A percentile compares a stretch with the other conserved stretches of the same genome.
phyloP scores from a whole-genome alignment of 1,140 invertebrate species.

The Lithobius niger region DNA sequence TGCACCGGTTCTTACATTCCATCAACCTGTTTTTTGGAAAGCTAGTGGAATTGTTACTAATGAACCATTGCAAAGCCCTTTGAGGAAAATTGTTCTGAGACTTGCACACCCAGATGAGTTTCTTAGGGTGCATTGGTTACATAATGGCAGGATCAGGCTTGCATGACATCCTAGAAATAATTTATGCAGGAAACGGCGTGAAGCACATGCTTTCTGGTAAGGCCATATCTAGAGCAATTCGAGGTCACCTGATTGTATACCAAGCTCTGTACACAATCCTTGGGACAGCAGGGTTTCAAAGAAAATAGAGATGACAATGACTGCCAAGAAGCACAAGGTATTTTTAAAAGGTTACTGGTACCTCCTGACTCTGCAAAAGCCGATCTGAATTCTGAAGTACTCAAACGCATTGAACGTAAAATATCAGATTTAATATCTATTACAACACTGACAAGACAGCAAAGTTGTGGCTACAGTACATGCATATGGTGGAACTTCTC shows the following conservation, averaged over 20 bases:
- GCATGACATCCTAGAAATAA: constrained; percentile 16
- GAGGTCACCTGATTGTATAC: constrained; percentile 16
- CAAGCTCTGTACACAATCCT: constrained; percentile 13
- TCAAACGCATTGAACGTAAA: background rate
- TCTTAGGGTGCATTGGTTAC: constrained; percentile 18
- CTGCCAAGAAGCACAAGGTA: background rate
- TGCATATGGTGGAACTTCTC: background rate
- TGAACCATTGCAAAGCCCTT: too few species aligned
- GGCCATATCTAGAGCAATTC: constrained; percentile 12
- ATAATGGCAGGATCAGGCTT: constrained; percentile 20
- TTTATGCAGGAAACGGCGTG: constrained; percentile 17
- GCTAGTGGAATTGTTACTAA: too few species aligned
- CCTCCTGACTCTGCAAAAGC: background rate
- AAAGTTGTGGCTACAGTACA: constrained; percentile 2
- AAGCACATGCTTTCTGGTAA: constrained; percentile 17
- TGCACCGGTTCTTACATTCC: constrained; percentile 22
- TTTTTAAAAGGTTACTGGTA: constrained; percentile 5
- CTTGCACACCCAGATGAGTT: constrained; percentile 21
- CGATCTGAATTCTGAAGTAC: background rate
- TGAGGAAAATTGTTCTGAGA: too few species aligned
- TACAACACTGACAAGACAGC: constrained; percentile 1
- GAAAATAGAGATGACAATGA: constrained; percentile 4
- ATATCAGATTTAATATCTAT: background rate
- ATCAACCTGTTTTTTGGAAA: constrained; percentile 23
- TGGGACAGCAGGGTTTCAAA: constrained; percentile 2